Conservation (phyloP, 2,888 invertebrate species). For the Diarsia brunnea region DNA sequence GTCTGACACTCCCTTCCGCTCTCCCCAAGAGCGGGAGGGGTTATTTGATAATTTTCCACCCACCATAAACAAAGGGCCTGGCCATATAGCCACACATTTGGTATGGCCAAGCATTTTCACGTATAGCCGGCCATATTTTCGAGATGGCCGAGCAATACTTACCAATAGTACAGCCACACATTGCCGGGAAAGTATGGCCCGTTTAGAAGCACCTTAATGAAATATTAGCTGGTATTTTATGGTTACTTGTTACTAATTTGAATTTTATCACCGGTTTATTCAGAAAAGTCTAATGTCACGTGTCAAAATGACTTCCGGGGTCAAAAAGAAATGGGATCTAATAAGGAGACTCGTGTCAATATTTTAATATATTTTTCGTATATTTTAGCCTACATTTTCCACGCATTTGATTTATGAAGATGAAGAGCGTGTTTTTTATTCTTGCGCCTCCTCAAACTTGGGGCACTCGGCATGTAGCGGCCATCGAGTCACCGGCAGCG, state of each 20-base stretch:
- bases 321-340: background rate
- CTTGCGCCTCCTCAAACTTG: background rate
- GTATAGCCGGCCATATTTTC: no score
- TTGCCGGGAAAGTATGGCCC: no score
- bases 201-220: no score
- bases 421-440: background rate
- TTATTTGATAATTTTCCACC: no score
- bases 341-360: background rate
- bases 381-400: background rate
- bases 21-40: no score
- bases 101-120: no score
- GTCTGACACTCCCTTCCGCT: no score
- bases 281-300: background rate
- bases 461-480: constrained; percentile 95
- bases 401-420: background rate
- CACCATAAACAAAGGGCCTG: no score
- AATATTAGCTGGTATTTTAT: background rate
- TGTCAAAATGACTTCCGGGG: background rate
- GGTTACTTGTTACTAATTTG: background rate
- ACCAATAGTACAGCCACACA: no score
- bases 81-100: no score
- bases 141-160: no score
- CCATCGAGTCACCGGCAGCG: constrained; percentile 95
- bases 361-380: background rate
- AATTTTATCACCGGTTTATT: constrained; percentile 1